Evolutionary conservation across 2,888 invertebrate genomes (phyloP).

Genomic region (Gari tellinella): DNA sequence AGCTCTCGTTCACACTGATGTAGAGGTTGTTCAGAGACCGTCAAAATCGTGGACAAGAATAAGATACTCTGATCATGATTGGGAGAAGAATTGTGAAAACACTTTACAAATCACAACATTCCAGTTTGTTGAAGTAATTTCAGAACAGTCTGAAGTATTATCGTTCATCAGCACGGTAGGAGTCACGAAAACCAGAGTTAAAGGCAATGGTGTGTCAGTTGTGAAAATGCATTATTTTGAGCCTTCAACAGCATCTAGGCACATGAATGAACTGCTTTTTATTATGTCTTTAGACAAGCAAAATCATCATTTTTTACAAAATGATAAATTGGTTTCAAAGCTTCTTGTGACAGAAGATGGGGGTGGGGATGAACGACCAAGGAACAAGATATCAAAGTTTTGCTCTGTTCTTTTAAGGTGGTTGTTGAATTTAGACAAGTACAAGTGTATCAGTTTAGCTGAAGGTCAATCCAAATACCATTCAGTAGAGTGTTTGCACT

Average conservation of each 20-base stretch:
- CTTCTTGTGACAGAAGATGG: constrained; percentile 32
- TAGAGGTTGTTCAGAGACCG: no score
- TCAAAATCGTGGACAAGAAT: no score
- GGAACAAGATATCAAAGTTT: constrained; percentile 30
- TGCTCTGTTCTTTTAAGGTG: constrained; percentile 14
- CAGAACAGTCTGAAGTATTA: no score
- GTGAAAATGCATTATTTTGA: constrained; percentile 27
- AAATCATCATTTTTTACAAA: constrained; percentile 7
- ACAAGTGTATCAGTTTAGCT: constrained; percentile 23
- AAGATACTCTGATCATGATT: no score
- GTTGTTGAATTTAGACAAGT: constrained; percentile 16
- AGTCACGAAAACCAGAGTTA: no score
- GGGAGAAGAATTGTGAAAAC: no score
- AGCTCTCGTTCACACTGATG: no score
- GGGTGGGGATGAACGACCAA: constrained; percentile 29
- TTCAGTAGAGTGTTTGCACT: constrained; percentile 21
- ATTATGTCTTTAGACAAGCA: constrained; percentile 30
- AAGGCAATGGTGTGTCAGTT: constrained; percentile 21
- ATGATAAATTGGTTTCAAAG: constrained; percentile 22
- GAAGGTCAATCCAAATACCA: constrained; percentile 34
- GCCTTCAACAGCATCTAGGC: constrained; percentile 8
- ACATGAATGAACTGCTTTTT: constrained; percentile 30
- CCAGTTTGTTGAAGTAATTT: no score
- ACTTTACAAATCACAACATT: no score
- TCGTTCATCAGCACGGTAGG: no score